These are phyloP conservation scores for Clarias platycephalus DNA, from an alignment of 2,797 vertebrate species.

Conservation along the genomic window DNA sequence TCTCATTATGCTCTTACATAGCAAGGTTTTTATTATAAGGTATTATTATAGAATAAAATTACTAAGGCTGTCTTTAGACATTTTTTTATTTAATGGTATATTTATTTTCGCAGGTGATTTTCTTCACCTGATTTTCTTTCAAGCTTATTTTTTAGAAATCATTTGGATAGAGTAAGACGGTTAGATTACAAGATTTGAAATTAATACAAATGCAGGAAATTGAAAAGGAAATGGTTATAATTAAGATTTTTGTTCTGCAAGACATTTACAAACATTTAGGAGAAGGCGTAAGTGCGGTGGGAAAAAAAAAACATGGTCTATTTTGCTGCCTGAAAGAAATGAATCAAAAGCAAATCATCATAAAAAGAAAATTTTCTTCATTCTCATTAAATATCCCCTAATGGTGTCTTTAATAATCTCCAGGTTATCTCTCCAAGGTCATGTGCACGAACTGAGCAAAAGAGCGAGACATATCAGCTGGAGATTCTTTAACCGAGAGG, in stretches of 20 bases:
- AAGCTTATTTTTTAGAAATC: neutral
- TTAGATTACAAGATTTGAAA: neutral
- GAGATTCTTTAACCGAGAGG: neutral
- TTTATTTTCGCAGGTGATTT: neutral
- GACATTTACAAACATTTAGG: neutral
- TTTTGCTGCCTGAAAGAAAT: neutral
- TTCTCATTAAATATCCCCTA: neutral
- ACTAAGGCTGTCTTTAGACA: neutral
- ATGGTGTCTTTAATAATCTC: slow-evolving; percentile 4
- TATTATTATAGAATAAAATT: neutral
- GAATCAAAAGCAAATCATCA: neutral
- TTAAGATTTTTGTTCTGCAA: neutral
- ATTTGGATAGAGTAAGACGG: neutral
- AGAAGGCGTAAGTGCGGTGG: neutral
- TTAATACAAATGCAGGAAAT: neutral
- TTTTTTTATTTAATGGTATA: neutral
- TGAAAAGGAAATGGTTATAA: too few relatives aligned
- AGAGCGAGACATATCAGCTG: neutral
- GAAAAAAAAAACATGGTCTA: neutral
- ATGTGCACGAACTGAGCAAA: neutral
- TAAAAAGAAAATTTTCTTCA: neutral
- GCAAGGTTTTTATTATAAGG: neutral
- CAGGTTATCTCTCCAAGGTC: neutral
- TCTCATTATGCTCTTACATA: neutral
- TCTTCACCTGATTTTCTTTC: too few relatives aligned